Evolutionary conservation across 2,113 vertebrate species (phyloP).

Genomic region (Gallinago jamesoni): DNA sequence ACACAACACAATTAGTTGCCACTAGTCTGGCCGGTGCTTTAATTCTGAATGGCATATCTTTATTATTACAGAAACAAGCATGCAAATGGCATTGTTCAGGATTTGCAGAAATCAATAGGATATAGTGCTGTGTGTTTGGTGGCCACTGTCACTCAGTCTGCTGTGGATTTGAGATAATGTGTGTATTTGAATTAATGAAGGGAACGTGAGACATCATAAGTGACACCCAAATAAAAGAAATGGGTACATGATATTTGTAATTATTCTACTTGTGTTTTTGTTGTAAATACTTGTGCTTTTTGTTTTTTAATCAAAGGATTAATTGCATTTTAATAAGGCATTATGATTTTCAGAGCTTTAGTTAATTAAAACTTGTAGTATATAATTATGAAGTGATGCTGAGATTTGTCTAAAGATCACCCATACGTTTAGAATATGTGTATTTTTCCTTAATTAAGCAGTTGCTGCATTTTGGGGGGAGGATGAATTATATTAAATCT

Average conservation of each 20-base stretch:
- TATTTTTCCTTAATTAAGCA: constrained; percentile 78
- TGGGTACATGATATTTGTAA: constrained; percentile 99
- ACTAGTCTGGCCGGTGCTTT: constrained; percentile 99
- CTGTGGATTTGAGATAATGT: constrained; percentile 99
- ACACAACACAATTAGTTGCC: constrained; percentile 99
- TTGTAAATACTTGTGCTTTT: constrained; percentile 99
- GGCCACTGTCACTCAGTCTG: constrained; percentile 98
- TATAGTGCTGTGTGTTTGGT: constrained; percentile 98
- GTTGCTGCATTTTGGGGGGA: constrained; percentile 26
- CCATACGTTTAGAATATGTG: constrained; percentile 81
- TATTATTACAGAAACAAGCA: constrained; percentile 99
- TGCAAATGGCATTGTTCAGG: constrained; percentile 99
- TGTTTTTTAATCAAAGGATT: constrained; percentile 99
- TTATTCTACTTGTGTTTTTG: constrained; percentile 99
- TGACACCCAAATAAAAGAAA: constrained; percentile 99
- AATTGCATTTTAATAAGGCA: constrained; percentile 99
- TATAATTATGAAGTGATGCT: constrained; percentile 89
- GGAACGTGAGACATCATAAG: constrained; percentile 98
- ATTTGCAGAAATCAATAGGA: constrained; percentile 99
- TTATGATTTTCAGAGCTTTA: constrained; percentile 90
- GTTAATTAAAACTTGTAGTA: constrained; percentile 89
- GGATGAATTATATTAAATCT: constrained; percentile 55
- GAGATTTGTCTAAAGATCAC: constrained; percentile 86
- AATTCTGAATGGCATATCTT: constrained; percentile 99
- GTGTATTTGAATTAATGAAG: constrained; percentile 99